Evolutionary conservation across 2,888 invertebrate genomes (phyloP).

Genomic region (Lepidocyrtinus sp.): DNA sequence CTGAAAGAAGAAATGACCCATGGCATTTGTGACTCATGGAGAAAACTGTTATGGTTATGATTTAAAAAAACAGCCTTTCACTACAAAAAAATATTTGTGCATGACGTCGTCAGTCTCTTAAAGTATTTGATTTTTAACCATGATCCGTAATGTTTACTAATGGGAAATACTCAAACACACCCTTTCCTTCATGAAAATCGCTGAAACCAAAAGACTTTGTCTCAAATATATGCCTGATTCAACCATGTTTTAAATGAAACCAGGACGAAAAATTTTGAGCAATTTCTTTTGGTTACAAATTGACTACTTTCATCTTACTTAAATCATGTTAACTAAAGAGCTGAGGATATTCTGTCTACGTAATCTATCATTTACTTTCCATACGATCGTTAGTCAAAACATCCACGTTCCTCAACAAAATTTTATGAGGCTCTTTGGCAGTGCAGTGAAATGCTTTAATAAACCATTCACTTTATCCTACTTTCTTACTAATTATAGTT

Average conservation of each 20-base stretch:
- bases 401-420: too few relatives aligned
- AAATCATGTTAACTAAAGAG: slow-evolving; percentile 41
- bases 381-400: too few relatives aligned
- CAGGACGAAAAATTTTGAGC: too few relatives aligned
- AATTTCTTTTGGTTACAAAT: slow-evolving; percentile 50
- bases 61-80: background rate
- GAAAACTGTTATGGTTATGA: background rate
- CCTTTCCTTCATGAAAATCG: background rate
- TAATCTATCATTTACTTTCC: too few relatives aligned
- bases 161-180: background rate
- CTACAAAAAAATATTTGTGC: background rate
- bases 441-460: too few relatives aligned
- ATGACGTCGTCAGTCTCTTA: background rate
- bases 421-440: too few relatives aligned
- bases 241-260: background rate
- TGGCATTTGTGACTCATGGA: slow-evolving; percentile 3
- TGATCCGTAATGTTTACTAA: background rate
- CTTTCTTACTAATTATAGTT: too few relatives aligned
- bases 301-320: slow-evolving; percentile 36
- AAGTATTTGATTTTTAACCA: background rate
- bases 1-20: background rate
- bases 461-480: too few relatives aligned
- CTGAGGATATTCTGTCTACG: too few relatives aligned
- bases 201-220: background rate
- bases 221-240: background rate